Evolutionary conservation across 2,888 invertebrate genomes (phyloP).

Genomic region (Torymus tubicola): DNA sequence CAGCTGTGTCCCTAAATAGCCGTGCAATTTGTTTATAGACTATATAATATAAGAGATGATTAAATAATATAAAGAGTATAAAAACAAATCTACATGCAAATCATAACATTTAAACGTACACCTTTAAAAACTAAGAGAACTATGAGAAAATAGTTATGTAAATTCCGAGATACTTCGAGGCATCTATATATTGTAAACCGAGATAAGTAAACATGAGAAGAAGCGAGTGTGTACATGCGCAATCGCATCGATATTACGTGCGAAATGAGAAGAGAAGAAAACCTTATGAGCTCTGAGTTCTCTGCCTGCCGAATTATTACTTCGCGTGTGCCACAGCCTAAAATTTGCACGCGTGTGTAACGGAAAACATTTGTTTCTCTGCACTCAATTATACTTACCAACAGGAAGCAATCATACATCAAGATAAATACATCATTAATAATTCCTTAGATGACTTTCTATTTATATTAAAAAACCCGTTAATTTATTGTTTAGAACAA

Average conservation of each 20-base stretch:
- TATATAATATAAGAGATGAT: slow-evolving; percentile 46
- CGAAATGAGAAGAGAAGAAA: not conserved
- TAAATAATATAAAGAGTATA: slow-evolving; percentile 37
- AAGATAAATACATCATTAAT: not conserved
- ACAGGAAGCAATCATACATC: not conserved
- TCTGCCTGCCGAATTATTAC: slow-evolving; percentile 61
- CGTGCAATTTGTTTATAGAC: slow-evolving; percentile 33
- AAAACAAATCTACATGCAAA: not conserved
- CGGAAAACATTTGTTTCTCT: not conserved
- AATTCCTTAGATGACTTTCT: not conserved
- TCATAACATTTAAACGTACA: no score
- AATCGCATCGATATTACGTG: not conserved
- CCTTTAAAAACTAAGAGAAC: no score
- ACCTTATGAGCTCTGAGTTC: slow-evolving; percentile 54
- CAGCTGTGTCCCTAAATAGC: slow-evolving; percentile 24
- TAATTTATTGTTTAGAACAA: no score
- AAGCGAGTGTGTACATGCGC: not conserved
- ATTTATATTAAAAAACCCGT: no score
- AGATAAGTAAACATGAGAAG: slow-evolving; percentile 1
- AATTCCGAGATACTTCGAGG: slow-evolving; percentile 2
- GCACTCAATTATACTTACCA: not conserved
- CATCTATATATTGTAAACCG: slow-evolving; percentile 7
- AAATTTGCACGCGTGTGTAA: slow-evolving; percentile 17
- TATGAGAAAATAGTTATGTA: slow-evolving; percentile 23
- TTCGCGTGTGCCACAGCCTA: slow-evolving; percentile 64